A percentile compares a stretch with the other conserved stretches of the same genome.
Evolutionary conservation across 2,113 vertebrate genomes (phyloP).

Genomic region (Nothobranchius furzeri): DNA sequence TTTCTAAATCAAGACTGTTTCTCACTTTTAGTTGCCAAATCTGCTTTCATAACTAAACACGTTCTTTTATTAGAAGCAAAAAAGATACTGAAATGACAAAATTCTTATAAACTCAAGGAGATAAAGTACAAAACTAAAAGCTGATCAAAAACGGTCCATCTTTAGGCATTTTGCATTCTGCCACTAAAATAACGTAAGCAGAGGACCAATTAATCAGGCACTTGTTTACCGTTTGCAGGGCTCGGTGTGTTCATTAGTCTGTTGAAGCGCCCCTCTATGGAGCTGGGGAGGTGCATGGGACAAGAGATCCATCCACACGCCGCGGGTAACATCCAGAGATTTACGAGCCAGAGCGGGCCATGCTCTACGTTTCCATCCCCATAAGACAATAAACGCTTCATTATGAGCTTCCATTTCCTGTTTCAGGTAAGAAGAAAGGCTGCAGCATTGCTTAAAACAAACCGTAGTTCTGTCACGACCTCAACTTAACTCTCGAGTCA

Average conservation of each 20-base stretch:
- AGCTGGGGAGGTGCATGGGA: slow-evolving; percentile 63
- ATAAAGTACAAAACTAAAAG: slow-evolving; percentile 13
- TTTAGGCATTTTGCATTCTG: slow-evolving; percentile 46
- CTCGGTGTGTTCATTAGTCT: slow-evolving; percentile 74
- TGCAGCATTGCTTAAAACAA: slow-evolving; percentile 61
- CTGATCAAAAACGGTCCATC: slow-evolving; percentile 53
- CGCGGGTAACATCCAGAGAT: slow-evolving; percentile 73
- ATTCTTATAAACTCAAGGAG: slow-evolving; percentile 29
- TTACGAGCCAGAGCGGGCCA: slow-evolving; percentile 65
- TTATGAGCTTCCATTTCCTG: slow-evolving; percentile 79
- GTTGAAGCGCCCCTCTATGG: slow-evolving; percentile 58
- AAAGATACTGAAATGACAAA: slow-evolving; percentile 1
- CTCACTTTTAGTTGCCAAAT: not conserved
- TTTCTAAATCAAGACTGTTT: not conserved
- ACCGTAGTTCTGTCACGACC: slow-evolving; percentile 50
- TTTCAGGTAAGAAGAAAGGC: slow-evolving; percentile 55
- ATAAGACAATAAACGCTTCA: slow-evolving; percentile 76
- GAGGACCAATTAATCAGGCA: slow-evolving; percentile 75
- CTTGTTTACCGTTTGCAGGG: slow-evolving; percentile 78
- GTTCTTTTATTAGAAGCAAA: slow-evolving; percentile 14
- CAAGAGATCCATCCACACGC: slow-evolving; percentile 71
- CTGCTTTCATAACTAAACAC: slow-evolving; percentile 21
- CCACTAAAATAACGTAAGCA: slow-evolving; percentile 64
- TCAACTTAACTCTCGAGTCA: slow-evolving; percentile 43
- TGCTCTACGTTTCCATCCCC: slow-evolving; percentile 68